Evolutionary conservation across 92 coral and sea anemone genomes (phyloP), one percentile per base, ranked within the genome.

Genomic region (Epizoanthus scotinus): DNA sequence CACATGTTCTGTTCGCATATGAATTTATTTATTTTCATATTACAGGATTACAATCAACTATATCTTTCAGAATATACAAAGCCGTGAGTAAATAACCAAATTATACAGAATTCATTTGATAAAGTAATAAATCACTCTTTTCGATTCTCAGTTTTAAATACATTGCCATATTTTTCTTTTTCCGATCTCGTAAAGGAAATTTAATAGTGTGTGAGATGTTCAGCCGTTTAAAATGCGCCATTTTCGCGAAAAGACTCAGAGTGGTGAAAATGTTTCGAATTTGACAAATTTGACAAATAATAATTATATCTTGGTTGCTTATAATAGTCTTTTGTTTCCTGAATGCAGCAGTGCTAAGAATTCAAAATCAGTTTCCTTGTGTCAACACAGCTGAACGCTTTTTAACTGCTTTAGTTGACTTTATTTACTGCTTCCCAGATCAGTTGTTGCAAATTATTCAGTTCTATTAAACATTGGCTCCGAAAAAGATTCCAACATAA

Each of bases 341-440:
- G 52, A 47, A 47, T 47, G 52, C 52, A 47, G 52, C 52, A 47
- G 17, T 52, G 63, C 63, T 52, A 42, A 24, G 78, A 53, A 71
- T 71, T 28, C 86, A 42, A 83, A 87, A 83, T 68, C 66, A 68
- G 65, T 50, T 75, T 68, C 38, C 62, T 52, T 87, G 63, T 78
- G 70, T 70, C 82, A 87, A 87, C 77, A 87, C 90, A 87, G 90
- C 90, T 83, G 90, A 83, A 71, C 52, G 78, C 78, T 71, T 52
- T 71, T 71, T 71, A 26, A 49, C 40, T 53, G 25, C 78, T 50
- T 24, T 36, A 22, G 78, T 27, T 52, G 78, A 49, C 25, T 53
- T 52, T 53, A 14, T 71, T 71, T 71, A 60, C 12, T 18, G 31
- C 18, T 26, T 52, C 44, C 17, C 19, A 60, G 63, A 71, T 25